A percentile compares a stretch with the other conserved stretches of the same genome.
phyloP scores from a whole-genome alignment of 2,797 vertebrate genomes.

The Calcarius lapponicus region DNA sequence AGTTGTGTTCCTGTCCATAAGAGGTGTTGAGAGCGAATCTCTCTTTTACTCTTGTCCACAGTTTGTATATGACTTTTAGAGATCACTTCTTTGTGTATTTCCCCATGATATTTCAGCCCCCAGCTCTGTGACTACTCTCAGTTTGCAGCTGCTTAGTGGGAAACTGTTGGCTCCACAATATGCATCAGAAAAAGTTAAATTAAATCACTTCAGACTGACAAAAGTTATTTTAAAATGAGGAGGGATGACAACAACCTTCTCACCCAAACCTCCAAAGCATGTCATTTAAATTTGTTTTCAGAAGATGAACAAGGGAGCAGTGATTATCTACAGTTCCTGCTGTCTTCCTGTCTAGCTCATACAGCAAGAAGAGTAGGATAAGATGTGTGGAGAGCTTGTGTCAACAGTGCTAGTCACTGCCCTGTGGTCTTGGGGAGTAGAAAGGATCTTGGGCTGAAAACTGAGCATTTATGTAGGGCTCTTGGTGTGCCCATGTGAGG shows the following conservation, averaged over 20 bases:
- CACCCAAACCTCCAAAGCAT: not conserved
- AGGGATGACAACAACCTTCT: not conserved
- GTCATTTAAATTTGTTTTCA: not conserved
- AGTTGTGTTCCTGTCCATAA: not conserved
- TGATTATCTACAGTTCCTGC: not conserved
- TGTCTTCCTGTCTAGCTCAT: not conserved
- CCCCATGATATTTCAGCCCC: not conserved
- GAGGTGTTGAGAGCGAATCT: not conserved
- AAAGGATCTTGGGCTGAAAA: not conserved
- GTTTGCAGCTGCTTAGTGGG: not conserved
- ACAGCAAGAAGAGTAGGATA: not conserved
- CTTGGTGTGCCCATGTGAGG: not conserved
- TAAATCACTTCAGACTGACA: not conserved
- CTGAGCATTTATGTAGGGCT: not conserved
- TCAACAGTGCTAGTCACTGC: not conserved
- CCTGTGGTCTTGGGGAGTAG: not conserved
- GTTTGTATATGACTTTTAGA: not conserved
- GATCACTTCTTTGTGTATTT: not conserved
- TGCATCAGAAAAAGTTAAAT: not conserved
- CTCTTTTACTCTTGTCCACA: not conserved
- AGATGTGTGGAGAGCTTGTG: not conserved
- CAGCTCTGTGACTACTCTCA: not conserved
- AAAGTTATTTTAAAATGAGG: not conserved
- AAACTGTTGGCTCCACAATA: not conserved
- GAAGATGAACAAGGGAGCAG: not conserved